phyloP scores from a whole-genome alignment of 2,113 vertebrate species.

The Edolisoma coerulescens region DNA sequence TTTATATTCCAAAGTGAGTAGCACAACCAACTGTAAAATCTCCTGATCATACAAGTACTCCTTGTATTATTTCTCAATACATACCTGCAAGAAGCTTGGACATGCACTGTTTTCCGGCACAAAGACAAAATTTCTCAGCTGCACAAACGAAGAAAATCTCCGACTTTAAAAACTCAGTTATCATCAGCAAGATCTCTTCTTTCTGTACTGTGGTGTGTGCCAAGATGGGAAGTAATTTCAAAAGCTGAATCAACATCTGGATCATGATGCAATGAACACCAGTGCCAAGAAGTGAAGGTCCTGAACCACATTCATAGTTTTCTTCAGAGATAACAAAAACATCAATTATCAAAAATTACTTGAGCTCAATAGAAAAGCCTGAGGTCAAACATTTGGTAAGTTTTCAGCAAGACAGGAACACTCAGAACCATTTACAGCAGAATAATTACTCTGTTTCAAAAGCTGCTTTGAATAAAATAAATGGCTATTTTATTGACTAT shows the following conservation, averaged over 20 bases:
- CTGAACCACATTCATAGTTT: not conserved
- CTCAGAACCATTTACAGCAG: not conserved
- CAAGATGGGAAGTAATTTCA: slow-evolving; percentile 13
- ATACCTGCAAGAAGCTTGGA: not conserved
- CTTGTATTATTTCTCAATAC: not conserved
- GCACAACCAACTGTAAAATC: not conserved
- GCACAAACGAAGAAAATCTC: not conserved
- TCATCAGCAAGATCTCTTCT: not conserved
- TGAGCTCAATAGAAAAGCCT: slow-evolving; percentile 1
- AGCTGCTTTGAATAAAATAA: slow-evolving; percentile 1
- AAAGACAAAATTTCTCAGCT: slow-evolving; percentile 1
- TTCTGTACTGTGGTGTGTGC: not conserved
- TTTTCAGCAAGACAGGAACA: not conserved
- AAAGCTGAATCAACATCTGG: slow-evolving; percentile 35
- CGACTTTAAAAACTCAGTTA: not conserved
- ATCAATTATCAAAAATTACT: slow-evolving; percentile 1
- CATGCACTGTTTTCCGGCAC: not conserved
- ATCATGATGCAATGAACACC: not conserved
- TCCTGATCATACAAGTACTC: not conserved
- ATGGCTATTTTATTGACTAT: slow-evolving; percentile 31
- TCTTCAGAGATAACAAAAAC: slow-evolving; percentile 15
- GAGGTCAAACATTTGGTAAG: not conserved
- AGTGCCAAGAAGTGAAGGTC: not conserved
- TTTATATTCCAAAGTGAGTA: not conserved
- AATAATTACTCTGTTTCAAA: slow-evolving; percentile 20